Conservation (phyloP, 2,113 vertebrate genomes). For the Nannobrachium achirus region DNA sequence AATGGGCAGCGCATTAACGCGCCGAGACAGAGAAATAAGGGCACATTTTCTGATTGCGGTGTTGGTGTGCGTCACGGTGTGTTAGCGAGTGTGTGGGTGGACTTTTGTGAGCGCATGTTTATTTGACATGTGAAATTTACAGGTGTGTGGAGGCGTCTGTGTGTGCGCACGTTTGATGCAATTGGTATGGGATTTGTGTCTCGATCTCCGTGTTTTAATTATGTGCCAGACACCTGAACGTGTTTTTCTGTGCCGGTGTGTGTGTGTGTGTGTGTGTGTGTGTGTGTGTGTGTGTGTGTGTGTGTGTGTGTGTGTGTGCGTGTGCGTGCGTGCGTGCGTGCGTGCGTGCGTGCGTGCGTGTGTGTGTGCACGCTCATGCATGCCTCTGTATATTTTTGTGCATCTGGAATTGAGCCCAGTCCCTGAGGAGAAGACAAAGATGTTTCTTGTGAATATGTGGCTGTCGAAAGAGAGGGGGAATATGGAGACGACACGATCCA, state of each 20-base stretch:
- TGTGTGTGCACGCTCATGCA: too few relatives aligned
- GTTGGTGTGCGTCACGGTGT: conserved; percentile 12
- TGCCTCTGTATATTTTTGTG: too few relatives aligned
- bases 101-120: neutral
- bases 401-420: conserved; percentile 22
- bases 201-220: too few relatives aligned
- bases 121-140: neutral
- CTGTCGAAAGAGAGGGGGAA: conserved; percentile 25
- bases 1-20: conserved; percentile 66
- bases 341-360: too few relatives aligned
- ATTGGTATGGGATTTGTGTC: too few relatives aligned
- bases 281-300: too few relatives aligned
- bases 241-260: too few relatives aligned
- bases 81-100: neutral
- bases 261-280: too few relatives aligned
- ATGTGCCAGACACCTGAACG: too few relatives aligned
- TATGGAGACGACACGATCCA: neutral
- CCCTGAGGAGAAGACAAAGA: conserved; percentile 34
- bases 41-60: conserved; percentile 52
- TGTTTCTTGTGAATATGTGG: conserved; percentile 40
- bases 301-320: too few relatives aligned
- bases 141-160: neutral
- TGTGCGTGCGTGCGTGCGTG: too few relatives aligned
- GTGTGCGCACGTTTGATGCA: conserved; percentile 1
- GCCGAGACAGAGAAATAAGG: conserved; percentile 43